Evolutionary conservation across 2,888 invertebrate species (phyloP).

Genomic region (Penaeus monodon): DNA sequence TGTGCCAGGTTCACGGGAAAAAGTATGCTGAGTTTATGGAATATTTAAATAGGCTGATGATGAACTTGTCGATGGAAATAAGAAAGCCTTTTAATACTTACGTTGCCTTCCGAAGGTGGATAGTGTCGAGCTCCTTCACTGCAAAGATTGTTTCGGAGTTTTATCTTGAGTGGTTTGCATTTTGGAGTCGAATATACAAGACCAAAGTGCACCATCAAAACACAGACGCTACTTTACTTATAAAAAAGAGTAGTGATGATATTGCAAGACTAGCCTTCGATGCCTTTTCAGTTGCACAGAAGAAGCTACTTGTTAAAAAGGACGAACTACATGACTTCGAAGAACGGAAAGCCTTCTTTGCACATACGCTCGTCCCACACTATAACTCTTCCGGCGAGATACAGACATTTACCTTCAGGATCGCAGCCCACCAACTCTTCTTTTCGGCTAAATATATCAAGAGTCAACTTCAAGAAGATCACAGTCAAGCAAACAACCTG

Average conservation of each 20-base stretch:
- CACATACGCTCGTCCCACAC: constrained; percentile 26
- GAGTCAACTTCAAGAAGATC: too few species aligned
- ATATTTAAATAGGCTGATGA: background rate
- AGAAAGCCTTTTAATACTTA: constrained; percentile 39
- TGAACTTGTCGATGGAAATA: constrained; percentile 22
- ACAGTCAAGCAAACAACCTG: background rate
- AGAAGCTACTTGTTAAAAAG: constrained; percentile 1
- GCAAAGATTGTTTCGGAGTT: constrained; percentile 41
- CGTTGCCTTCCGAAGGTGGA: background rate
- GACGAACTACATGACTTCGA: background rate
- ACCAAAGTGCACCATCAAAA: background rate
- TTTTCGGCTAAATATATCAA: constrained; percentile 20
- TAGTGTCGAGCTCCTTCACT: background rate
- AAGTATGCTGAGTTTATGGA: background rate
- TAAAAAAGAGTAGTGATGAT: background rate
- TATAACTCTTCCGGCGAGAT: constrained; percentile 14
- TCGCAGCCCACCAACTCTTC: constrained; percentile 22
- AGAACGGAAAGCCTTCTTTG: constrained; percentile 1
- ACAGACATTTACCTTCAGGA: constrained; percentile 31
- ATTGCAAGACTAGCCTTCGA: constrained; percentile 9
- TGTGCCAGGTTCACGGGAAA: constrained; percentile 1
- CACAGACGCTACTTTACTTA: background rate
- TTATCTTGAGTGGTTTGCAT: constrained; percentile 18
- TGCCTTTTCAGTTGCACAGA: background rate
- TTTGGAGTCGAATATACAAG: constrained; percentile 4